Percentiles rank a stretch among this genome's conserved stretches.
Conservation (phyloP, 1,140 invertebrate genomes). For the Pseudoatta argentina region DNA sequence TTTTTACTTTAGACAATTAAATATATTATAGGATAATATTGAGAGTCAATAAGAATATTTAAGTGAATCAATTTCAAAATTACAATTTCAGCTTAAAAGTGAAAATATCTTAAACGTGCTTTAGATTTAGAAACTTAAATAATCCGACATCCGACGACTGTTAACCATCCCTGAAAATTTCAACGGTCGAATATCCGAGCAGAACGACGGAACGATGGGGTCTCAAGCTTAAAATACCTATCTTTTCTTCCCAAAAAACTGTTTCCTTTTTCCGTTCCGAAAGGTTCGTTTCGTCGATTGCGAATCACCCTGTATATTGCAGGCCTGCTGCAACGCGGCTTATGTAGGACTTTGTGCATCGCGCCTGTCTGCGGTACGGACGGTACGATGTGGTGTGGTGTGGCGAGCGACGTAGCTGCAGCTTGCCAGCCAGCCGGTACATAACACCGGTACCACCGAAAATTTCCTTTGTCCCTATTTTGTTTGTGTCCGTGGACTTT, state of each 20-base stretch:
- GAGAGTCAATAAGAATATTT: neutral
- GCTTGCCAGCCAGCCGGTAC: slow-evolving; percentile 70
- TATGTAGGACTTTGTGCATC: slow-evolving; percentile 64
- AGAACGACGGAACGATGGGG: neutral
- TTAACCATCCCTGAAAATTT: neutral
- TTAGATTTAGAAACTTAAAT: neutral
- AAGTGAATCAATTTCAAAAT: neutral
- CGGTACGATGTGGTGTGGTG: neutral
- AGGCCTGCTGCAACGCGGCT: slow-evolving; percentile 17
- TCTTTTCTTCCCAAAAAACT: neutral
- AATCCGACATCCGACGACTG: neutral
- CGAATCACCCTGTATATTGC: slow-evolving; percentile 30
- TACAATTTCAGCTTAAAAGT: too few relatives aligned
- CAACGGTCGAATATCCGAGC: neutral
- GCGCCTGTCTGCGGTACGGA: slow-evolving; percentile 17
- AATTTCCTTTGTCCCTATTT: slow-evolving; percentile 83
- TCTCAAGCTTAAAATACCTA: neutral
- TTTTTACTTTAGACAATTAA: neutral
- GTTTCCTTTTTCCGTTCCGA: neutral
- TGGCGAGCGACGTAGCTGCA: slow-evolving; percentile 50
- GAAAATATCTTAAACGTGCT: neutral
- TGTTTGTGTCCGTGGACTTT: slow-evolving; percentile 76
- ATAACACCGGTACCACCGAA: slow-evolving; percentile 67
- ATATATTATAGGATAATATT: neutral
- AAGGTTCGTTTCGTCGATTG: neutral